phyloP scores from a whole-genome alignment of 1,140 invertebrate species.

The Phthorimaea operculella region DNA sequence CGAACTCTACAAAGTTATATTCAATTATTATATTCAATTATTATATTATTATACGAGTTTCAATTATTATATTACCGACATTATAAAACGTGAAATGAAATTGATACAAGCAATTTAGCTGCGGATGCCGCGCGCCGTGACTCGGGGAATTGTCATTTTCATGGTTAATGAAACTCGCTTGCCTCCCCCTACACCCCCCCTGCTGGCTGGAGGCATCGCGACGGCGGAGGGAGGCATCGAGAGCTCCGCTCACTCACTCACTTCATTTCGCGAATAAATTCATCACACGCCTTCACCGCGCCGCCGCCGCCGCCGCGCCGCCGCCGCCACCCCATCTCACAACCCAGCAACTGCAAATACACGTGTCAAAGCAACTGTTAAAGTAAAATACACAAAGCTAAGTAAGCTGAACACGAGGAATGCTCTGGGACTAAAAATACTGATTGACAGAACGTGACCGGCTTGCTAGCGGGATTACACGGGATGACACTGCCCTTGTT shows the following conservation, averaged over 20 bases:
- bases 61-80: neutral
- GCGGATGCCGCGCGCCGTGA: constrained; percentile 11
- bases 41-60: neutral
- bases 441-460: neutral
- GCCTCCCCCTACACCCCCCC: neutral
- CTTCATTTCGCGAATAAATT: constrained; percentile 37
- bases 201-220: neutral
- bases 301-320: neutral
- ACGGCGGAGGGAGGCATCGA: neutral
- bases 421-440: neutral
- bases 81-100: constrained; percentile 6
- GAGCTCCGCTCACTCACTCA: constrained; percentile 4
- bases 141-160: constrained; percentile 21
- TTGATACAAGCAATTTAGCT: constrained; percentile 17
- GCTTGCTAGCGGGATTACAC: neutral
- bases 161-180: constrained; percentile 19
- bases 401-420: neutral
- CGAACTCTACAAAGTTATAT: no score
- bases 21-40: no score
- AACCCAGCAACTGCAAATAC: neutral
- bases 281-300: constrained; percentile 18
- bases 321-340: neutral
- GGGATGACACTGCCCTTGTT: neutral
- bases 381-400: no score
- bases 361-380: no score